Evolutionary conservation across 2,888 invertebrate species (phyloP).

Genomic region (Cabera pusaria): DNA sequence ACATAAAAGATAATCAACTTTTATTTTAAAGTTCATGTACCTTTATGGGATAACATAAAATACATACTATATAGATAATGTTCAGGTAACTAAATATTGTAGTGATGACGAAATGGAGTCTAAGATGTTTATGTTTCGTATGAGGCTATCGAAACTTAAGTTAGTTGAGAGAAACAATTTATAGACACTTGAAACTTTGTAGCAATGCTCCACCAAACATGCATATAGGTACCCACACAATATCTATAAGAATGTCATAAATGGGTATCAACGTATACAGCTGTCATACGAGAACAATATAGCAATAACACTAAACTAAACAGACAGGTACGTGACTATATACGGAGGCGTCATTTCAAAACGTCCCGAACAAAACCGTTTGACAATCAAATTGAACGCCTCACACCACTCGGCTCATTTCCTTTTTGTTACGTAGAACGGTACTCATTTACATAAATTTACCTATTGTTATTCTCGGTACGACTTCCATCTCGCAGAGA

Average conservation of each 20-base stretch:
- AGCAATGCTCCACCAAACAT: too few relatives aligned
- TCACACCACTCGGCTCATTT: slow-evolving; percentile 64
- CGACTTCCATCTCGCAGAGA: slow-evolving; percentile 56
- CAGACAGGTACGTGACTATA: slow-evolving; percentile 30
- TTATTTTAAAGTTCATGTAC: too few relatives aligned
- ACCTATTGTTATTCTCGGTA: slow-evolving; percentile 75
- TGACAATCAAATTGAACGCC: slow-evolving; percentile 64
- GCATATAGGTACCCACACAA: slow-evolving; percentile 4
- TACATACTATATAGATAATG: too few relatives aligned
- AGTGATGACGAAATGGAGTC: too few relatives aligned
- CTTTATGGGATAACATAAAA: too few relatives aligned
- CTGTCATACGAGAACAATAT: slow-evolving; percentile 37
- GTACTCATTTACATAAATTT: slow-evolving; percentile 80
- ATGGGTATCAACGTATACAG: slow-evolving; percentile 28
- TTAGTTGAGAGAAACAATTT: too few relatives aligned
- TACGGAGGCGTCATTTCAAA: slow-evolving; percentile 55
- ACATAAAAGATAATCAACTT: too few relatives aligned
- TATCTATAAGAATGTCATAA: slow-evolving; percentile 16
- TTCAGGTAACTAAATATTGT: too few relatives aligned
- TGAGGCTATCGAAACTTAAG: too few relatives aligned
- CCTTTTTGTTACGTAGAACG: slow-evolving; percentile 75
- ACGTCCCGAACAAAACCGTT: slow-evolving; percentile 53
- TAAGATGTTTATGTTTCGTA: too few relatives aligned
- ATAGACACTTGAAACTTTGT: too few relatives aligned
- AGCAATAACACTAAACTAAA: slow-evolving; percentile 37